Base-by-base conservation (phyloP, 1,140 invertebrate species). In the Parapsyche elsis region DNA sequence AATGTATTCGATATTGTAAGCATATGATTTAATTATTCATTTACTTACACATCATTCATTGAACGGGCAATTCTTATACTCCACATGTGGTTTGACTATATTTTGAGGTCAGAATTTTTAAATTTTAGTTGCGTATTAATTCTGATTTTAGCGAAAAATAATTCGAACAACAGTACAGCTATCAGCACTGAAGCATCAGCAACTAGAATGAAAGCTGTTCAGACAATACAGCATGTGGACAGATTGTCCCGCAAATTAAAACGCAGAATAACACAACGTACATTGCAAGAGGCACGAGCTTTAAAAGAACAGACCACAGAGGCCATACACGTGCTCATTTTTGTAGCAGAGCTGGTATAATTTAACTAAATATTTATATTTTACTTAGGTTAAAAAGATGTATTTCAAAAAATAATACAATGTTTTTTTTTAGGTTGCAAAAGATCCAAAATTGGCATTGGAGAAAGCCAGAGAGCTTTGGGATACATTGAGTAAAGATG, bases 251-350 rank as follows among this genome's bases (percentile, higher is more conserved):
- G 91, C 67, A 94, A 94, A 85, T 85, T 94, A 9, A 92, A 93
- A 83, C 89, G 92, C 30, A 90, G 94, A 82, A 87, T 95, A 64
- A 95, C 94, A 46, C 90, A 92, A 80, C 90, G 94, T 67, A 94
- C 94, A 10, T 86, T 95, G 4, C 88, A 91, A 0, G 94, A 95
- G 86, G 94, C 94, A 0, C 90, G 92, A 79, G 93, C 94, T 0
- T 89, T 95, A 0, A 94, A 93, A 84, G 92, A 94, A 79, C 94
- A 94, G 81, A 93, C 94, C 82, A 93, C 91, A 75, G 93, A 95
- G 86, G 93, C 94, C 79, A 92, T 95, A 53, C 92, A 94, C 80
- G 92, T 94, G 73, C 89, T 95, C 21, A 88, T 93, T 19, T 94
- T 94, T 84, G 92, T 94, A 1, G 91, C 91, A 4, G 93, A 95